Percentiles rank a stretch among this genome's conserved stretches.
These are phyloP conservation scores for Hephaestus fuliginosus DNA, from an alignment of 2,797 vertebrate genomes.

Conservation along the genomic window DNA sequence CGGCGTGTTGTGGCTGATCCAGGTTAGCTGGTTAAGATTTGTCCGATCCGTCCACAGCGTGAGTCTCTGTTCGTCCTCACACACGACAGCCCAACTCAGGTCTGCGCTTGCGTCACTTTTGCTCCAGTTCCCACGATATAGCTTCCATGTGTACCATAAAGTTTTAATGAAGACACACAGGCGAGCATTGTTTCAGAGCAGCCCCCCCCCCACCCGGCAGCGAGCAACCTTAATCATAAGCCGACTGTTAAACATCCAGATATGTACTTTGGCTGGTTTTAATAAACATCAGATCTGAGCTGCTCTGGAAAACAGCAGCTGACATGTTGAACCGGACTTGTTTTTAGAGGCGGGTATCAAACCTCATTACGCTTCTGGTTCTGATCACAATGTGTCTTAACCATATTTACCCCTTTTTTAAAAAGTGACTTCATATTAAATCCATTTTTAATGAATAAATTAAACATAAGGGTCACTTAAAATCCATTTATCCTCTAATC, in stretches of 20 bases:
- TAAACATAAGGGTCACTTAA: not conserved
- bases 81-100: not conserved
- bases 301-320: not conserved
- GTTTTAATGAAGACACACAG: conserved; percentile 66
- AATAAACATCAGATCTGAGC: conserved; percentile 49
- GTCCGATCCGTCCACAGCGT: not conserved
- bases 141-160: conserved; percentile 67
- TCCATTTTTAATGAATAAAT: not conserved
- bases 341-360: not conserved
- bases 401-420: not conserved
- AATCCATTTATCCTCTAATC: no score
- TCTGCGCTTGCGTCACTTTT: conserved; percentile 37
- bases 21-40: not conserved
- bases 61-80: conserved; percentile 6
- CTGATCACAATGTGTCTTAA: no score
- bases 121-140: conserved; percentile 44
- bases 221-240: conserved; percentile 50
- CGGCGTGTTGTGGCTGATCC: not conserved
- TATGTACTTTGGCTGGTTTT: conserved; percentile 37
- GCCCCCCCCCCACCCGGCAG: conserved; percentile 37
- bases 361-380: not conserved
- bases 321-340: not conserved
- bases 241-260: conserved; percentile 46
- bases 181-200: conserved; percentile 58
- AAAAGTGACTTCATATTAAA: not conserved